Evolutionary conservation across 2,888 invertebrate species (phyloP), one percentile per base, ranked within the genome.

Genomic region (Halictus ligatus): DNA sequence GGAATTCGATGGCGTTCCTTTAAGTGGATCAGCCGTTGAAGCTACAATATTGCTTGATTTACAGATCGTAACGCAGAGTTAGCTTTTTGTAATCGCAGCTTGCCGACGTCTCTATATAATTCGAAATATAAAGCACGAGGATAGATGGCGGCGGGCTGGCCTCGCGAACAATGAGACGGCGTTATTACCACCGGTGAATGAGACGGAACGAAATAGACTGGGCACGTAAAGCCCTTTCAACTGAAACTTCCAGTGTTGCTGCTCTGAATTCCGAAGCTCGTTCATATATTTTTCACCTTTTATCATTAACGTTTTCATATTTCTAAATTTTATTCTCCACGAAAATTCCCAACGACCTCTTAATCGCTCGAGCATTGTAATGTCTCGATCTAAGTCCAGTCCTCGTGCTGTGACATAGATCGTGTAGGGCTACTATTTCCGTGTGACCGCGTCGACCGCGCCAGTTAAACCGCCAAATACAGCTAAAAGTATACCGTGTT

Each of bases 21-120:
- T 74, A 77, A 82, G 69, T 74, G 81, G 83, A 78, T 69, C 69
- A 50, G 40, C 71, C 25, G 54, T 78, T 74, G 29, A 60, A 50
- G 78, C 76, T 73, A 69, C 71, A 43, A 71, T 71, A 54, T n/a
- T 43, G 54, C 43, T 54, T 78, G 78, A 78, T 78, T 71, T 71
- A 82, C 76, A 69, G 83, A 74, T 82, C 82, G 64, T 82, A 77
- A 84, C 40, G 40, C n/a, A 12, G 43, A 43, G 43, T n/a, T 71
- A 43, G 40, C n/a, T 71, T 43, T 71, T 43, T 71, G 12, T n/a
- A 71, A 71, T 71, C 71, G 71, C n/a, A n/a, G 6, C 18, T 71
- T 6, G 21, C 6, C 43, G 43, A 71, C n/a, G 12, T 43, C 71
- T 43, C 71, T 71, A 71, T 43, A 40, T 40, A 35, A 40, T 40